A percentile compares a stretch with the other conserved stretches of the same genome.
phyloP scores from a whole-genome alignment of 2,888 invertebrate species.

The Calliphora vomitoria region DNA sequence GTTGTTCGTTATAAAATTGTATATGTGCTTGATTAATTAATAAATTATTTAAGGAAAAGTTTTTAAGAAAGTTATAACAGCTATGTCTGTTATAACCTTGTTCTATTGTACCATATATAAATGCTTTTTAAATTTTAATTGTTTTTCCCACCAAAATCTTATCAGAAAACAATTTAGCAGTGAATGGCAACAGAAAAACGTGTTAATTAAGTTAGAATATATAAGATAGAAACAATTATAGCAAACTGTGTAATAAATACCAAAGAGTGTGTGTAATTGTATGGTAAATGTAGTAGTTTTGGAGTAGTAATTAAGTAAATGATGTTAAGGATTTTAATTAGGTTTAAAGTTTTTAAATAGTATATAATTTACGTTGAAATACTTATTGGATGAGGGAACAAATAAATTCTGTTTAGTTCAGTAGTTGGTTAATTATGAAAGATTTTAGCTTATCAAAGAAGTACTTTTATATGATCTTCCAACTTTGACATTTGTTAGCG shows the following conservation, averaged over 20 bases:
- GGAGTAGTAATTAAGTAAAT: neutral
- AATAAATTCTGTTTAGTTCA: neutral
- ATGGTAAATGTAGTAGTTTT: neutral
- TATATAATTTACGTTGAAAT: neutral
- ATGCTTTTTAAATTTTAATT: constrained; percentile 43
- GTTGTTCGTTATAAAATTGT: too few species aligned
- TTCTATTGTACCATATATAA: neutral
- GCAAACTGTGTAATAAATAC: neutral
- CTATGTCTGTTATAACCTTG: too few species aligned
- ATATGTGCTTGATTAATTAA: too few species aligned
- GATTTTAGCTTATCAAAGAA: too few species aligned
- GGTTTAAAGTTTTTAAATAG: neutral
- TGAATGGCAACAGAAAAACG: constrained; percentile 13
- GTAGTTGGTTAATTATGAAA: too few species aligned
- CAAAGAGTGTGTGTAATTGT: neutral
- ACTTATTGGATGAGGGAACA: neutral
- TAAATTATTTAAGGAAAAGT: too few species aligned
- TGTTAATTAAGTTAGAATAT: constrained; percentile 57
- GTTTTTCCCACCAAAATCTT: constrained; percentile 36
- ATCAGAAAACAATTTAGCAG: constrained; percentile 10
- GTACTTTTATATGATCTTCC: too few species aligned
- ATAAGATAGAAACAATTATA: neutral
- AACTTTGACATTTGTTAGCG: too few species aligned
- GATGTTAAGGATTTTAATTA: neutral
- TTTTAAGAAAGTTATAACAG: too few species aligned